Evolutionary conservation across 2,797 vertebrate genomes (phyloP), one percentile per base, ranked within the genome.

Genomic region (Coranthus polyacanthus): DNA sequence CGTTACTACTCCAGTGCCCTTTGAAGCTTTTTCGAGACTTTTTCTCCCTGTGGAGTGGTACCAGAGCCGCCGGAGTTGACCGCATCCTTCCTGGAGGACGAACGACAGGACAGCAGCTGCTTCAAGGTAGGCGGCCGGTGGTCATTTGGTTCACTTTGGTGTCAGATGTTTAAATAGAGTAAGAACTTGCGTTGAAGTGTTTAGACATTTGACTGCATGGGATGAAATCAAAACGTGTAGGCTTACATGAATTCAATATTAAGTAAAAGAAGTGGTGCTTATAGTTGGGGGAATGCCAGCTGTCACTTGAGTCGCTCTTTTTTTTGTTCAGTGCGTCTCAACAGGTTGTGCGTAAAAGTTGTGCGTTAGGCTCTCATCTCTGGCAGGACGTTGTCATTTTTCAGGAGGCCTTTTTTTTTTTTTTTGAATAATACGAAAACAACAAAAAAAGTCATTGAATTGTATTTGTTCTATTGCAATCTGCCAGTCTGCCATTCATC

Each of bases 41-140:
- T 84, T 81, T 74, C 20, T 64, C 53, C 68, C 71, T 41, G 77
- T 81, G 85, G 85, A 86, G 78, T 82, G 77, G 79, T 49, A 62
- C 49, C 78, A 82, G 72, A 83, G 69, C 72, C 78, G 65, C 71
- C 81, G 86, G 79, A 82, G 83, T 55, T 93, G 88, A 93, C 83
- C 89, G 79, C 88, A 93, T 94, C 92, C 82, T 68, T 58, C 54
- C 65, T 52, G 78, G 67, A 80, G 87, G 86, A 88, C 68, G 63
- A 80, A 54, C 74, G 74, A n/a, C n/a, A n/a, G n/a, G 80, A 78
- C 79, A 57, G 68, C 78, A 86, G 85, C 91, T 90, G 88, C 82
- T 89, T 85, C 87, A 95, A 94, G 93, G 94, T 95, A 94, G 60
- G 87, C 22, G 61, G 58, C 50, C 50, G 5, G 20, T 22, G 57